A percentile compares a stretch with the other conserved stretches of the same genome.
These are phyloP conservation scores for Sebastes jordani DNA, from an alignment of 2,797 vertebrate genomes.

Conservation along the genomic window DNA sequence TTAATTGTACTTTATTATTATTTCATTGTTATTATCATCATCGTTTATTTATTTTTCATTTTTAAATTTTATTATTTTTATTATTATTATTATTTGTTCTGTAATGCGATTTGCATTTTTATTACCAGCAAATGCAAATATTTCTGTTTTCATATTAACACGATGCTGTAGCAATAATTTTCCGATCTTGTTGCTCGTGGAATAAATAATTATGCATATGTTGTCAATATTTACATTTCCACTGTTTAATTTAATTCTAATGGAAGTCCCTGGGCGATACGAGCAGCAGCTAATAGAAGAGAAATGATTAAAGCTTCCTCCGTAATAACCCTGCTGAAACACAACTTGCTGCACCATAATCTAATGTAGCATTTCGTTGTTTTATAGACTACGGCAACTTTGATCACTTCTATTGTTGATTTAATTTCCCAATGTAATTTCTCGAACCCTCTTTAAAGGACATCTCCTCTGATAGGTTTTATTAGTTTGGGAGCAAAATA, in stretches of 20 bases:
- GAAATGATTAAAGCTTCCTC: slow-evolving; percentile 75
- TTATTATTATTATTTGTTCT: slow-evolving; percentile 24
- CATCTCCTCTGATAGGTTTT: slow-evolving; percentile 27
- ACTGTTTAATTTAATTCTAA: slow-evolving; percentile 82
- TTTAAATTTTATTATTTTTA: background rate
- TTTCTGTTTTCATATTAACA: slow-evolving; percentile 63
- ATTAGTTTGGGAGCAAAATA: slow-evolving; percentile 32
- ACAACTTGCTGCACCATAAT: slow-evolving; percentile 60
- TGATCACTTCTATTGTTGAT: slow-evolving; percentile 60
- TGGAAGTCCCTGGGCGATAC: slow-evolving; percentile 73
- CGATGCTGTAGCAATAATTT: slow-evolving; percentile 64
- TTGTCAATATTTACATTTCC: slow-evolving; percentile 83
- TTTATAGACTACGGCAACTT: slow-evolving; percentile 51
- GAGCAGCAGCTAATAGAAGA: slow-evolving; percentile 71
- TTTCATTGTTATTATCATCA: background rate
- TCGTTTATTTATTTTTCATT: too few relatives aligned
- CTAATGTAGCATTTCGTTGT: slow-evolving; percentile 56
- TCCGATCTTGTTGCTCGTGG: slow-evolving; percentile 70
- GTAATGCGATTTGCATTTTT: slow-evolving; percentile 65
- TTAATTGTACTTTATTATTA: background rate
- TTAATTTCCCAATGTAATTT: slow-evolving; percentile 64
- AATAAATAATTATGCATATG: slow-evolving; percentile 78
- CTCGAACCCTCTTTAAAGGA: slow-evolving; percentile 38
- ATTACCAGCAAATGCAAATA: slow-evolving; percentile 60
- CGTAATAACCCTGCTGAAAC: slow-evolving; percentile 67